These are phyloP conservation scores for Hormiphora californensis DNA, from an alignment of 37 sponge, comb jelly and placozoan genomes.

Conservation along the genomic window DNA sequence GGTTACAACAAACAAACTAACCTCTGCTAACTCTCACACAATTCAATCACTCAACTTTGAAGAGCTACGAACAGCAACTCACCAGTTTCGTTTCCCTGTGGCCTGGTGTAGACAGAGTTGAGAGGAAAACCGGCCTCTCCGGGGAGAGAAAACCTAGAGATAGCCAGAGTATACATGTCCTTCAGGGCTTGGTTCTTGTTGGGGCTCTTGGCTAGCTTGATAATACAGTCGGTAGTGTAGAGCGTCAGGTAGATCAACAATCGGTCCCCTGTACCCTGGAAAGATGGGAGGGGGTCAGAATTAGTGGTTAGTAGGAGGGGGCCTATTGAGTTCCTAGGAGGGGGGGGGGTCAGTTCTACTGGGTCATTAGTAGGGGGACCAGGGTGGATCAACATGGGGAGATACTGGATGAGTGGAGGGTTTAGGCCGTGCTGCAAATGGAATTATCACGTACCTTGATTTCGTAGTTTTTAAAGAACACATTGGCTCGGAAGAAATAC, in stretches of 20 bases:
- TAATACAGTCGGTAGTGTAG: conserved; percentile 92
- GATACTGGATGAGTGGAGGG: too few relatives aligned
- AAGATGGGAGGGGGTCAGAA: background rate
- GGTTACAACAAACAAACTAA: too few relatives aligned
- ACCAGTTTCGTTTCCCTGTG: conserved; percentile 47
- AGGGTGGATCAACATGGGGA: too few relatives aligned
- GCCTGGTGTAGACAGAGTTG: conserved; percentile 82
- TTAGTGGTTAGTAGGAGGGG: background rate
- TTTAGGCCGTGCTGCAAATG: too few relatives aligned
- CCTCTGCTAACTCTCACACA: too few relatives aligned
- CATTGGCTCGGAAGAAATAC: conserved; percentile 93
- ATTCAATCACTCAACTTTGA: too few relatives aligned
- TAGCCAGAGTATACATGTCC: conserved; percentile 79
- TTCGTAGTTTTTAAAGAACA: conserved; percentile 97
- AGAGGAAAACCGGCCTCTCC: conserved; percentile 94
- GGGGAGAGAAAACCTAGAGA: conserved; percentile 82
- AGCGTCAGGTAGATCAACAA: conserved; percentile 93
- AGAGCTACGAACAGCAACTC: background rate
- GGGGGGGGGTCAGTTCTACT: too few relatives aligned
- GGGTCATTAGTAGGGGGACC: too few relatives aligned
- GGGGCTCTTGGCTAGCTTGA: conserved; percentile 80
- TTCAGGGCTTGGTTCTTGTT: conserved; percentile 77
- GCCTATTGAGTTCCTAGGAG: too few relatives aligned
- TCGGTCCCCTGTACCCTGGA: conserved; percentile 79
- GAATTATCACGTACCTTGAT: conserved; percentile 86